Evolutionary conservation across 2,797 vertebrate genomes (phyloP).

Genomic region (Merluccius polli): DNA sequence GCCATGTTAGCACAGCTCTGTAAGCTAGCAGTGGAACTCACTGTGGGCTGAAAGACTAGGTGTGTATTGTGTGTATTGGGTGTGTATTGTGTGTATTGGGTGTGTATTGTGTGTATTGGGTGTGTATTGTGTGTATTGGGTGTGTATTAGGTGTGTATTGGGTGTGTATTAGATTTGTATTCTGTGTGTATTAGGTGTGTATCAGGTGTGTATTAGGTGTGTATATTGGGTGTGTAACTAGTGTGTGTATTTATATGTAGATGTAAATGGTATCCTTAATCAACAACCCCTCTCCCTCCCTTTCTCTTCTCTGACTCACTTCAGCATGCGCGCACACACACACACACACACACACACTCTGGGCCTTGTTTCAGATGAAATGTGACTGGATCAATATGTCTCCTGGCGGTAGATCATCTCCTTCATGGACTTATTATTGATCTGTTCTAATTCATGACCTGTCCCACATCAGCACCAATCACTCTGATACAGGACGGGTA

Average conservation of each 20-base stretch:
- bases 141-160: neutral
- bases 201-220: neutral
- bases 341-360: neutral
- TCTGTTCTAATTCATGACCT: constrained; percentile 10
- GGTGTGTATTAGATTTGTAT: neutral
- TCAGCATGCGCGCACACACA: neutral
- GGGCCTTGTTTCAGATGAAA: neutral
- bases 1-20: too few species aligned
- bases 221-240: neutral
- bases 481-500: neutral
- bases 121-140: neutral
- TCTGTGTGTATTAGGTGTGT: neutral
- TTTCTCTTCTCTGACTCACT: neutral
- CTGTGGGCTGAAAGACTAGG: too few species aligned
- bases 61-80: neutral
- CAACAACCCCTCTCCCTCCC: neutral
- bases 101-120: neutral
- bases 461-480: neutral
- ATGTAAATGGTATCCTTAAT: neutral
- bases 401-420: constrained; percentile 6
- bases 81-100: neutral
- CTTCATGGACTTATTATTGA: constrained; percentile 9
- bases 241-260: constrained; percentile 2
- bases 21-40: too few species aligned
- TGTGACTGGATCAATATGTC: neutral